Evolutionary conservation across 2,888 invertebrate species (phyloP), one percentile per base, ranked within the genome.

Genomic region (Macrophya annulata): DNA sequence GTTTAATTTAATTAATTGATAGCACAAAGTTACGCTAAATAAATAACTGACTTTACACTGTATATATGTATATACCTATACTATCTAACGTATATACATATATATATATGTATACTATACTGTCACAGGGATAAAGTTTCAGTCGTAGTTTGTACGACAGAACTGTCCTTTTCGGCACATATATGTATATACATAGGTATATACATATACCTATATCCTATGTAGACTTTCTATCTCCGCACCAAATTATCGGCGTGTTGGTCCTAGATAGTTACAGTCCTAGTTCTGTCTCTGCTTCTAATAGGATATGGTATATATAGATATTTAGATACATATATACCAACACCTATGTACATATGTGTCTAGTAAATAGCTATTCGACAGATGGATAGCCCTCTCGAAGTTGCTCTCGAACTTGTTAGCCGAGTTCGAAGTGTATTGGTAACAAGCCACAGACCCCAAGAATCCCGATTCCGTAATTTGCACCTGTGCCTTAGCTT

Each of bases 1-100:
- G 25, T 68, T 71, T 71, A 83, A 83, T 83, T 83, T 68, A 65
- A 83, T 83, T 83, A 83, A 83, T 83, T 83, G 71, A 83, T 68
- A 65, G 68, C 31, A 48, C 68, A 71, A 83, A 83, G 68, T 83
- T 83, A 25, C 15, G 43, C 51, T 83, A 48, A 83, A 83, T 83
- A 83, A 83, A 83, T 83, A 83, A 48, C 62, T 25, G 68, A 12
- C 51, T 25, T 31, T 51, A 17, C 25, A 21, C 43, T 72, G 6
- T 48, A 25, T 31, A 51, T 51, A 51, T 2, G 17, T 68, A 68
- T 71, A 8, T 74, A 74, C 17, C 17, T 45, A 74, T 45, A 74
- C n/a, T 25, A 74, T 21, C 45, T 9, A 55, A 37, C 37, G 5
- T 21, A 12, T 65, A 65, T 48, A 25, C 17, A 51, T 51, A 51